These are phyloP conservation scores for Scaptomyza cyrtandrae DNA, from an alignment of 2,888 invertebrate species.

Conservation along the genomic window DNA sequence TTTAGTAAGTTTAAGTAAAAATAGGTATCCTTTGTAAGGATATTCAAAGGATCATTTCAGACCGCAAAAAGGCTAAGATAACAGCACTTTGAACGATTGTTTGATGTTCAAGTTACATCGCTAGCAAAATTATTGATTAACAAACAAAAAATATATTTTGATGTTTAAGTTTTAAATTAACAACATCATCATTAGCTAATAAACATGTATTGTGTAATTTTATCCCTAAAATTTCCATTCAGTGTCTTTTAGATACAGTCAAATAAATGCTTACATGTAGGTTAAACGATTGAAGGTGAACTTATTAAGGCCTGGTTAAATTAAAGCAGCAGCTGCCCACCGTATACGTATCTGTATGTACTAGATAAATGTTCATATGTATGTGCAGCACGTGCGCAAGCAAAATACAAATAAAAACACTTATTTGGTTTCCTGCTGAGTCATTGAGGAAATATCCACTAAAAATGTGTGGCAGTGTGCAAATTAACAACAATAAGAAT, in stretches of 20 bases:
- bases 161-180: conserved; percentile 14
- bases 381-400: neutral
- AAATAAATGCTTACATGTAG: conserved; percentile 20
- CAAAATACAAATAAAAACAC: neutral
- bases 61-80: neutral
- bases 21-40: neutral
- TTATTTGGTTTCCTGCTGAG: conserved; percentile 12
- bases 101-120: neutral
- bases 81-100: neutral
- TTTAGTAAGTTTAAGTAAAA: neutral
- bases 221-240: conserved; percentile 65
- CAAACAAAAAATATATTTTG: conserved; percentile 3
- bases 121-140: conserved; percentile 16
- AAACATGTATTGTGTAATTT: conserved; percentile 60
- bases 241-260: conserved; percentile 60
- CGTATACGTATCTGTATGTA: neutral
- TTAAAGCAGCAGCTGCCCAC: conserved; percentile 3
- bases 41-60: neutral
- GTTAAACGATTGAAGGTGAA: conserved; percentile 32
- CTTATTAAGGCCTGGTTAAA: conserved; percentile 8
- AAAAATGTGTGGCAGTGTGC: conserved; percentile 2
- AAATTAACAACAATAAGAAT: conserved; percentile 2
- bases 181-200: conserved; percentile 25
- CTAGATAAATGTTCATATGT: neutral
- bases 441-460: neutral